Conservation (phyloP, 1,140 invertebrate species). For the Philotrypesis tridentata region DNA sequence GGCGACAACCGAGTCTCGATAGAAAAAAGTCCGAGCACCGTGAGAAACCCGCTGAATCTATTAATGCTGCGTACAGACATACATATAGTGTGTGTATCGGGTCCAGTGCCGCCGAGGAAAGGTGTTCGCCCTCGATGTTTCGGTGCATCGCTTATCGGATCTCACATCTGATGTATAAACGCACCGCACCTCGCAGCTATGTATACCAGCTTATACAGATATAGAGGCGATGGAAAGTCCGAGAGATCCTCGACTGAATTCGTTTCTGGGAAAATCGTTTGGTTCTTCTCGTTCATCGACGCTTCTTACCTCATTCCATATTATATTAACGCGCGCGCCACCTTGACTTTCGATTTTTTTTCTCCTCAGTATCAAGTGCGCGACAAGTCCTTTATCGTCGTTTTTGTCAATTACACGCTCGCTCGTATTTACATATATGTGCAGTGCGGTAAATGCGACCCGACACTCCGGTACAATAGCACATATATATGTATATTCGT, state of each 20-base stretch:
- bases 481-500: too few species aligned
- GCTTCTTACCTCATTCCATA: neutral
- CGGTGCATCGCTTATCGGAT: constrained; percentile 41
- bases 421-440: too few species aligned
- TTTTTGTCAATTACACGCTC: neutral
- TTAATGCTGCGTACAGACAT: too few species aligned
- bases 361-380: too few species aligned
- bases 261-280: neutral
- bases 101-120: neutral
- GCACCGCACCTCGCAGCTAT: constrained; percentile 3
- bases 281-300: neutral
- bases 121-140: constrained; percentile 34
- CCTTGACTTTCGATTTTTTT: too few species aligned
- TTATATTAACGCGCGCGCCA: neutral
- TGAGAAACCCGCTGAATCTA: constrained; percentile 29
- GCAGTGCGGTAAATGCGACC: too few species aligned
- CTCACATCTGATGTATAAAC: constrained; percentile 38
- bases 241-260: neutral
- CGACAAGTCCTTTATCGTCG: neutral
- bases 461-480: too few species aligned
- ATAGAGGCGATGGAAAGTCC: constrained; percentile 36
- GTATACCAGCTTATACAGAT: too few species aligned
- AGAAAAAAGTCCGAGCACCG: neutral
- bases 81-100: neutral
- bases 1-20: neutral